Conservation (phyloP, 1,140 invertebrate species). For the Gerris buenoi region DNA sequence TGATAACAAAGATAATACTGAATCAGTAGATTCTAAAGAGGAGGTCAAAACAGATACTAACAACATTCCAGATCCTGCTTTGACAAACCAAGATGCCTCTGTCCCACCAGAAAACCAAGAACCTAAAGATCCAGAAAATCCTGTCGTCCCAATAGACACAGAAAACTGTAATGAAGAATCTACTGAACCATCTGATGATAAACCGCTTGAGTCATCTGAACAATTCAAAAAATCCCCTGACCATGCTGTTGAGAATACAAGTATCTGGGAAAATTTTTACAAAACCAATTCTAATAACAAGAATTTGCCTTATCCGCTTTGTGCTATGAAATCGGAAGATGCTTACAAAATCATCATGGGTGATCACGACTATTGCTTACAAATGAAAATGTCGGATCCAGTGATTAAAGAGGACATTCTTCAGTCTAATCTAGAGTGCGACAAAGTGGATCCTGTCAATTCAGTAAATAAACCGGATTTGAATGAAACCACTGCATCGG, state of each 20-base stretch:
- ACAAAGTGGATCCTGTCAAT: slow-evolving; percentile 11
- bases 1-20: not conserved
- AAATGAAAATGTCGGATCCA: slow-evolving; percentile 8
- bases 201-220: not conserved
- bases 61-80: not conserved
- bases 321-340: slow-evolving; percentile 16
- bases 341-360: slow-evolving; percentile 20
- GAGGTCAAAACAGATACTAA: not conserved
- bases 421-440: slow-evolving; percentile 9
- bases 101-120: not conserved
- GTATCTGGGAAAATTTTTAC: slow-evolving; percentile 72
- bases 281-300: slow-evolving; percentile 15
- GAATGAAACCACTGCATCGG: not conserved
- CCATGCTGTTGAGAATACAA: slow-evolving; percentile 32
- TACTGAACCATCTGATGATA: not conserved
- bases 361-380: slow-evolving; percentile 47
- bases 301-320: slow-evolving; percentile 16
- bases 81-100: not conserved
- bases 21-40: not conserved
- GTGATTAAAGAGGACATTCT: slow-evolving; percentile 14
- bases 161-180: not conserved
- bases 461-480: slow-evolving; percentile 8
- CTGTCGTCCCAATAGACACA: not conserved
- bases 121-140: not conserved
- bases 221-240: slow-evolving; percentile 20